Percentiles rank a stretch among this genome's conserved stretches.
phyloP scores from a whole-genome alignment of 2,888 invertebrate genomes.

The Pandemis cinnamomeana region DNA sequence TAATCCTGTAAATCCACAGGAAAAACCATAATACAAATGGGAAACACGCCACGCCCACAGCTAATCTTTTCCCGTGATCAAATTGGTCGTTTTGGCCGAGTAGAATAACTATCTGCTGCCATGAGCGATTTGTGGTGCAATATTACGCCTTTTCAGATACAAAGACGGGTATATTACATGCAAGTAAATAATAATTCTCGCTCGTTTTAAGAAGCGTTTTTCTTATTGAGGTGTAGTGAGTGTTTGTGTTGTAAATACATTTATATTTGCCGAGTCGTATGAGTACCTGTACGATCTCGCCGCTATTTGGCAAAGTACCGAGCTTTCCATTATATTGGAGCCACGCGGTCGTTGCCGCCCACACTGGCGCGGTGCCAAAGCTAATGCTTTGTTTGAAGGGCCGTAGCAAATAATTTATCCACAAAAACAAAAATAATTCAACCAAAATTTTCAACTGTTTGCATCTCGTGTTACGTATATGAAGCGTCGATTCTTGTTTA shows the following conservation, averaged over 20 bases:
- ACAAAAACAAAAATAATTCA: constrained; percentile 16
- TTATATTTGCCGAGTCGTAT: constrained; percentile 11
- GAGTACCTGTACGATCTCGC: constrained; percentile 11
- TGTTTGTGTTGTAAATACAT: constrained; percentile 3
- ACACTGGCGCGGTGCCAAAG: constrained; percentile 27
- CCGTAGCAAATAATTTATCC: constrained; percentile 16
- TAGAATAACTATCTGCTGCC: no score
- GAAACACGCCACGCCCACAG: no score
- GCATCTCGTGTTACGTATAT: not conserved
- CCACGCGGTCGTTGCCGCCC: constrained; percentile 16
- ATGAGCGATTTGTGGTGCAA: no score
- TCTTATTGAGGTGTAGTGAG: not conserved
- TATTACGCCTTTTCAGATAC: no score
- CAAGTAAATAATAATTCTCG: not conserved
- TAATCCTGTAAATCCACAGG: not conserved
- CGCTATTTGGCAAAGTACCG: constrained; percentile 32
- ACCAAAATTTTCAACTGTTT: constrained; percentile 11
- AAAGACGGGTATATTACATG: no score
- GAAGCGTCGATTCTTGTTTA: constrained; percentile 14
- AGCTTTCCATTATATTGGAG: constrained; percentile 32
- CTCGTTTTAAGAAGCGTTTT: not conserved
- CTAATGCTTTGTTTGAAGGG: constrained; percentile 13
- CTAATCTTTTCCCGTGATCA: no score
- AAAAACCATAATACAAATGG: no score
- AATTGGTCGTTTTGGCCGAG: no score